These are phyloP conservation scores for Ormyrus pomaceus DNA, from an alignment of 2,888 invertebrate genomes.

Conservation along the genomic window DNA sequence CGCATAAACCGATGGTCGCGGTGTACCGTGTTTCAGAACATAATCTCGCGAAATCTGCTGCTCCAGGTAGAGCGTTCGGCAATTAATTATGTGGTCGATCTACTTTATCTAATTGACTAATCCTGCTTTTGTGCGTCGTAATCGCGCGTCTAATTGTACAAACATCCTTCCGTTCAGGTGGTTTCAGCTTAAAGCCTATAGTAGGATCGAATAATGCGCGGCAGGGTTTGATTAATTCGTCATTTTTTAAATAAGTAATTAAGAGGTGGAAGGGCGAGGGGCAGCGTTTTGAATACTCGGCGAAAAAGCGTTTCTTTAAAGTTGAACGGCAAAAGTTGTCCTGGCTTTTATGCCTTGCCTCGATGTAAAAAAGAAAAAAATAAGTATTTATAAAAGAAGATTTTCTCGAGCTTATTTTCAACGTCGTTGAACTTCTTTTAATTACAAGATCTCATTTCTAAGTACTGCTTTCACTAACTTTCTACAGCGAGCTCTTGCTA, in stretches of 20 bases:
- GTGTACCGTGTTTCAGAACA: background rate
- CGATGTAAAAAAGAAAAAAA: too few relatives aligned
- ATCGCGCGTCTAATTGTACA: slow-evolving; percentile 15
- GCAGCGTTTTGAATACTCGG: too few relatives aligned
- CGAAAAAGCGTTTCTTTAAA: too few relatives aligned
- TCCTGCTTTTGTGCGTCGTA: slow-evolving; percentile 3
- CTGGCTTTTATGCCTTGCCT: too few relatives aligned
- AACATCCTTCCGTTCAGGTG: background rate
- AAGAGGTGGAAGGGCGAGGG: too few relatives aligned
- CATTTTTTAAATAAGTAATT: too few relatives aligned
- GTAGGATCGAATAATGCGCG: too few relatives aligned
- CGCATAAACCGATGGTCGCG: slow-evolving; percentile 11
- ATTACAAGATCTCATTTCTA: background rate
- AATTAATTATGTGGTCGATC: slow-evolving; percentile 47
- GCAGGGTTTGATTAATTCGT: too few relatives aligned
- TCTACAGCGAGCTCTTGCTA: background rate
- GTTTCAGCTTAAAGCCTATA: too few relatives aligned
- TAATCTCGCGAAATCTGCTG: slow-evolving; percentile 32
- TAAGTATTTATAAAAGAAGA: too few relatives aligned
- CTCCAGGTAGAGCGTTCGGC: slow-evolving; percentile 20
- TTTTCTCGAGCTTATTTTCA: too few relatives aligned
- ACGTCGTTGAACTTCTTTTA: slow-evolving; percentile 1
- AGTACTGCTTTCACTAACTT: background rate
- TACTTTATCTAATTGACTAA: slow-evolving; percentile 49
- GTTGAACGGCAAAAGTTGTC: too few relatives aligned